Evolutionary conservation across 2,888 invertebrate genomes (phyloP), one percentile per base, ranked within the genome.

Genomic region (Pimpla rufipes): DNA sequence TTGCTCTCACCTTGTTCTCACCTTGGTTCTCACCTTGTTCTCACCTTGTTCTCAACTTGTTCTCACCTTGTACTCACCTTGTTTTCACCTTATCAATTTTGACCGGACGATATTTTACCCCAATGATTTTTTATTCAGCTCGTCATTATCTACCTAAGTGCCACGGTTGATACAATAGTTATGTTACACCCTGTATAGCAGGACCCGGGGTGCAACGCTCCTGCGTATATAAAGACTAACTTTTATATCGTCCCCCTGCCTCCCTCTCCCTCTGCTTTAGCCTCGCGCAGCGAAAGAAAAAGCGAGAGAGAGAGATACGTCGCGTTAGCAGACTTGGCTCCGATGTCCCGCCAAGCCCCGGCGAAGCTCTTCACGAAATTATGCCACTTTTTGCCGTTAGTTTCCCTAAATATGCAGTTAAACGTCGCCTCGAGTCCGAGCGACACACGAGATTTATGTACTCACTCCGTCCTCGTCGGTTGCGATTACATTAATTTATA

Each of bases 371-470:
- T 50, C 47, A n/a, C 62, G 57, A 75, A 81, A 85, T 91, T 91
- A 90, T 90, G 88, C 89, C 86, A 88, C 85, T 89, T 90, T 90
- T 91, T 90, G 89, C 87, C 86, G 87, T 88, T 89, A 90, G 89
- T 91, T 92, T 91, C 87, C 90, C 91, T 91, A 92, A 91, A 92
- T 85, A 89, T 90, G 84, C 81, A 81, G 79, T 81, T 76, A 81
- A 62, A 79, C 80, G 76, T 73, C 81, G 78, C 74, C 81, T 68
- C 68, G 68, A 50, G 64, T 75, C 76, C 35, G 55, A 75, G 40
- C 70, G 76, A 77, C 76, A 76, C 66, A 73, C 70, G 70, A 79
- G 84, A 84, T 84, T 84, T 84, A 84, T 84, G 84, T 81, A 81
- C 84, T 84, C 70, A 64, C 55, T 77, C 73, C 71, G 52, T 80